These are phyloP conservation scores for Orycteropus afer DNA, from an alignment of 2,113 vertebrate species.

Conservation along the genomic window DNA sequence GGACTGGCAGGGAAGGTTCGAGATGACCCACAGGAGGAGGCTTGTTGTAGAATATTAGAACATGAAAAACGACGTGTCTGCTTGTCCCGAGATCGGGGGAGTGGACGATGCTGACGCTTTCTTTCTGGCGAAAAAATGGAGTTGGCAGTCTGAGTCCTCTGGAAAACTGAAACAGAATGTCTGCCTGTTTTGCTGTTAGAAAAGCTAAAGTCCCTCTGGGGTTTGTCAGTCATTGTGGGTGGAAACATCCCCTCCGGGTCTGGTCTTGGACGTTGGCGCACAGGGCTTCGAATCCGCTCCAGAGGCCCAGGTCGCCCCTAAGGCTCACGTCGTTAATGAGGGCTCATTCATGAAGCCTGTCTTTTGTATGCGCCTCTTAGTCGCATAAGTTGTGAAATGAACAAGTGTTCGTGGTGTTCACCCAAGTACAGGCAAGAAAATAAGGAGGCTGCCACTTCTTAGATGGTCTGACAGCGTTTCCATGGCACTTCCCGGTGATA, in stretches of 20 bases:
- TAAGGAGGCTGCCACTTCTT: neutral
- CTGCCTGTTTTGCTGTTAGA: slow-evolving; percentile 1
- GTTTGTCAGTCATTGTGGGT: neutral
- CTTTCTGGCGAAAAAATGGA: neutral
- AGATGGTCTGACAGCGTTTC: neutral
- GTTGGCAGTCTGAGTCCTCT: neutral
- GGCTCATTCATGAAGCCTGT: neutral
- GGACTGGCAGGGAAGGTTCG: neutral
- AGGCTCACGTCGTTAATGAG: neutral
- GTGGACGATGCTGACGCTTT: neutral
- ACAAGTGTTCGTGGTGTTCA: neutral
- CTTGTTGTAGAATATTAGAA: neutral
- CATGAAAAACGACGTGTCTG: neutral
- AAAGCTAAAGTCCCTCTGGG: neutral
- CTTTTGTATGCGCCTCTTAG: neutral
- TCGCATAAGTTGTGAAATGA: neutral
- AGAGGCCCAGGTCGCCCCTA: neutral
- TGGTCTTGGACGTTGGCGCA: neutral
- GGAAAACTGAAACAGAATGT: neutral
- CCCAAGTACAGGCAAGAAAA: neutral
- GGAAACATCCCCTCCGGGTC: neutral
- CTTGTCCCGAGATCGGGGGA: neutral
- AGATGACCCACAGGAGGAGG: slow-evolving; percentile 16
- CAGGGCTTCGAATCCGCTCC: neutral
- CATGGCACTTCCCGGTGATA: neutral